phyloP scores from a whole-genome alignment of 2,113 vertebrate species.

The Leucosticte australis region DNA sequence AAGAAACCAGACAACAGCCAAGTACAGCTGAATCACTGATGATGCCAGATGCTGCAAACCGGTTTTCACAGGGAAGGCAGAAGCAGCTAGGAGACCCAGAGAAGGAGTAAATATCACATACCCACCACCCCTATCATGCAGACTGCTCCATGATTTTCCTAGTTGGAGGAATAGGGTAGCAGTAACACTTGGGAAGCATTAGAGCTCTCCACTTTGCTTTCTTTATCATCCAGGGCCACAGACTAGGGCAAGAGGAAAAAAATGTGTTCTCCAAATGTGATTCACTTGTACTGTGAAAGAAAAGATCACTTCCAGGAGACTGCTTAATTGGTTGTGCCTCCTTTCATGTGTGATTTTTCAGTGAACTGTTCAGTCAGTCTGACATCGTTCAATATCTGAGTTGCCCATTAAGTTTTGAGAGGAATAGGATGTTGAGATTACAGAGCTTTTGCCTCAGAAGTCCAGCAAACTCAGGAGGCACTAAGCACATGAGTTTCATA shows the following conservation, averaged over 20 bases:
- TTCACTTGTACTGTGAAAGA: not conserved
- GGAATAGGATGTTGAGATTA: not conserved
- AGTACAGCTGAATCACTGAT: not conserved
- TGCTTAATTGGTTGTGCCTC: not conserved
- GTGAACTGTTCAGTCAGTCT: not conserved
- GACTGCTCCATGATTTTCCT: not conserved
- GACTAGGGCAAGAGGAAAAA: not conserved
- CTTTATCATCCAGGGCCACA: not conserved
- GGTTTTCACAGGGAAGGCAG: not conserved
- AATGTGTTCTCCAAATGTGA: not conserved
- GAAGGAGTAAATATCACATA: not conserved
- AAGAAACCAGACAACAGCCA: not conserved
- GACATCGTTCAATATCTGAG: fast-evolving
- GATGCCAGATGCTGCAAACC: not conserved
- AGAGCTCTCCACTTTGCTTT: not conserved
- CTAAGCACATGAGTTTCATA: not conserved
- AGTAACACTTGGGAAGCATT: not conserved
- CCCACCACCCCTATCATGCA: not conserved
- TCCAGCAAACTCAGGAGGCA: not conserved
- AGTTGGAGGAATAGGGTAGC: not conserved
- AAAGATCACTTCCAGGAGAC: not conserved
- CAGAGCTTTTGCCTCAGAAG: not conserved
- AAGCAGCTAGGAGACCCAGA: not conserved
- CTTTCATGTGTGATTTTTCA: not conserved
- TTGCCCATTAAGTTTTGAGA: not conserved